Conservation (phyloP, 2,797 vertebrate genomes). For the Enteromius afrohamiltoni region DNA sequence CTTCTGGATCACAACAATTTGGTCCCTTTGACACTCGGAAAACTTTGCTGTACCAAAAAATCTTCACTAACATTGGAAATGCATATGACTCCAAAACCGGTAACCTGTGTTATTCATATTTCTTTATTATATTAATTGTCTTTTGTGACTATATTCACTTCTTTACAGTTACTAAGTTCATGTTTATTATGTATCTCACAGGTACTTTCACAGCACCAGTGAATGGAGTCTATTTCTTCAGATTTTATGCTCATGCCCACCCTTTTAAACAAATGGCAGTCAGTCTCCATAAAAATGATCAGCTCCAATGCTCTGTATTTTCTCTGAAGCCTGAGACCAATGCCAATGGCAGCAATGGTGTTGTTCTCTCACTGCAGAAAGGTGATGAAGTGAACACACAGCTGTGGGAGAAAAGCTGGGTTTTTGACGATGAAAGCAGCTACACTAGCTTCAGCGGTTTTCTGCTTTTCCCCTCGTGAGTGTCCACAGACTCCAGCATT, state of each 20-base stretch:
- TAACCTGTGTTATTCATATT: background rate
- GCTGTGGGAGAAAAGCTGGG: conserved; percentile 38
- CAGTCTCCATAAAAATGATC: conserved; percentile 46
- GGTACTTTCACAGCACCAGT: conserved; percentile 53
- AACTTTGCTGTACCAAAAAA: conserved; percentile 48
- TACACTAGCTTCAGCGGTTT: conserved; percentile 57
- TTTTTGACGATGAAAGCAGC: conserved; percentile 34
- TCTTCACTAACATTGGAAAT: conserved; percentile 43
- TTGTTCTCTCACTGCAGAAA: conserved; percentile 38
- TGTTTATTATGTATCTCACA: conserved; percentile 37
- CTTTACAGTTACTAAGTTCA: background rate
- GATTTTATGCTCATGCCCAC: conserved; percentile 53
- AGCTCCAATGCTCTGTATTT: conserved; percentile 43
- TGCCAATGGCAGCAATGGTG: conserved; percentile 49
- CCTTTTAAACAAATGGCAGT: background rate
- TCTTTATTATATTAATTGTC: background rate
- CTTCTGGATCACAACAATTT: background rate
- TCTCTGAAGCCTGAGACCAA: background rate
- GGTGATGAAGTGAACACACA: conserved; percentile 42
- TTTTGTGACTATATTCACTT: background rate
- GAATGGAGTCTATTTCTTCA: conserved; percentile 53
- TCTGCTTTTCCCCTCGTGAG: conserved; percentile 50
- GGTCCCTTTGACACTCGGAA: background rate
- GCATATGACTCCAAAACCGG: conserved; percentile 46
- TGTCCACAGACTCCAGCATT: background rate